A percentile compares a stretch with the other conserved stretches of the same genome.
Evolutionary conservation across 2,797 vertebrate genomes (phyloP).

Genomic region (Pristis pectinata): DNA sequence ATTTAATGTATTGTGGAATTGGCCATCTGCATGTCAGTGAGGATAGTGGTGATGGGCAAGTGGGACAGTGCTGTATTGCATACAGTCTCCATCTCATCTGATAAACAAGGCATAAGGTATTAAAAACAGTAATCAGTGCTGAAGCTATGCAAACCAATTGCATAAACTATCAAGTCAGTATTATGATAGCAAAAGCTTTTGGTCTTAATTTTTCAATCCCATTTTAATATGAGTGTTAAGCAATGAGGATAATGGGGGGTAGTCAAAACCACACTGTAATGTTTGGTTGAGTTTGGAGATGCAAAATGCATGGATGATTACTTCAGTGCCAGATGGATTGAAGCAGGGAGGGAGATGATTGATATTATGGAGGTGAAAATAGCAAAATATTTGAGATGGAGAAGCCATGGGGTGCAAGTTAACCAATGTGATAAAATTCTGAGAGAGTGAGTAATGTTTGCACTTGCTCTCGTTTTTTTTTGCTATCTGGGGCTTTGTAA

Average conservation of each 20-base stretch:
- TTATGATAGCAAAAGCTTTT: too few relatives aligned
- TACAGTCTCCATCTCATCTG: background rate
- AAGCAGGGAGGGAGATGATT: background rate
- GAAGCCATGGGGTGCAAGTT: background rate
- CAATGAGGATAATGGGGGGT: background rate
- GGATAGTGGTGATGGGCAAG: background rate
- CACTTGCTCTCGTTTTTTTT: background rate
- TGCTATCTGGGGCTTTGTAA: background rate
- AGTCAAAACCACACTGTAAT: background rate
- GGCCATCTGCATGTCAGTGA: background rate
- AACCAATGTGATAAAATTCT: background rate
- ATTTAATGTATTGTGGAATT: background rate
- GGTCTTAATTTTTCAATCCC: too few relatives aligned
- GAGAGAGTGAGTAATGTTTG: constrained; percentile 15
- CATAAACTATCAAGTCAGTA: too few relatives aligned
- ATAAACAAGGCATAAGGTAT: too few relatives aligned
- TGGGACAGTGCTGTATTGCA: background rate
- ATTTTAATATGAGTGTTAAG: background rate
- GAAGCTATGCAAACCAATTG: too few relatives aligned
- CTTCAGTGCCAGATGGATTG: background rate
- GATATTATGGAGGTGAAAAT: background rate
- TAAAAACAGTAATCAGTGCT: too few relatives aligned
- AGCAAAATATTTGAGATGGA: background rate
- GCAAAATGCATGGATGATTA: background rate
- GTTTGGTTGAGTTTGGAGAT: background rate